Evolutionary conservation across 2,113 vertebrate genomes (phyloP), one percentile per base, ranked within the genome.

Genomic region (Dicentrarchus labrax): DNA sequence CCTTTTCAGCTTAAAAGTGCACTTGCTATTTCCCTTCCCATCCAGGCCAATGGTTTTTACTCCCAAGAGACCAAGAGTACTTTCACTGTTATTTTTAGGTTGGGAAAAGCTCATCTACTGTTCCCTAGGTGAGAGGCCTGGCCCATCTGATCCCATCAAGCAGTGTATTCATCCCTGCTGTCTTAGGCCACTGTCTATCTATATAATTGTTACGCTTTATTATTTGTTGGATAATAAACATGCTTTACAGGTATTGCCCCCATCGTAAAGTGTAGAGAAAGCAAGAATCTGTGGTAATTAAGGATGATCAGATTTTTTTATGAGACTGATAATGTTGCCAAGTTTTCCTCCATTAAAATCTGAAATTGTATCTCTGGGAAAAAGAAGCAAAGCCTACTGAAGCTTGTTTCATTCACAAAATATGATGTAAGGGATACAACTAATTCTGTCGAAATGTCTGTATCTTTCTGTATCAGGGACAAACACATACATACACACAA

Each of bases 31-130:
- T 84, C 77, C 80, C 3, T 24, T 86, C 80, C 80, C 78, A 88
- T 93, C 82, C 89, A 93, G 91, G 90, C 90, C 89, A 88, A 54
- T 83, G 83, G n/a, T 82, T 91, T 88, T 68, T 78, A 50, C 39
- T 86, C 91, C 86, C 83, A 48, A 74, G 87, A 81, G 90, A 91
- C 65, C 62, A 43, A 67, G 77, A 89, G 90, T 81, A 85, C 86
- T 91, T 90, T 86, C 21, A 67, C 73, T 84, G 82, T 81, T 93
- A 93, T 92, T 93, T 94, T 94, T 94, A 94, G 93, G 67, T 78
- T 73, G 76, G 67, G 73, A 90, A 90, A 93, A 81, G 91, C 91
- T 94, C 61, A 85, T 93, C 48, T 88, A 79, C 74, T 12, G 71
- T 84, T 92, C 88, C 87, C 85, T 78, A 92, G 92, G 85, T 93